These are phyloP conservation scores for Ceuthmochares aereus DNA, from an alignment of 2,113 vertebrate species.

Conservation along the genomic window DNA sequence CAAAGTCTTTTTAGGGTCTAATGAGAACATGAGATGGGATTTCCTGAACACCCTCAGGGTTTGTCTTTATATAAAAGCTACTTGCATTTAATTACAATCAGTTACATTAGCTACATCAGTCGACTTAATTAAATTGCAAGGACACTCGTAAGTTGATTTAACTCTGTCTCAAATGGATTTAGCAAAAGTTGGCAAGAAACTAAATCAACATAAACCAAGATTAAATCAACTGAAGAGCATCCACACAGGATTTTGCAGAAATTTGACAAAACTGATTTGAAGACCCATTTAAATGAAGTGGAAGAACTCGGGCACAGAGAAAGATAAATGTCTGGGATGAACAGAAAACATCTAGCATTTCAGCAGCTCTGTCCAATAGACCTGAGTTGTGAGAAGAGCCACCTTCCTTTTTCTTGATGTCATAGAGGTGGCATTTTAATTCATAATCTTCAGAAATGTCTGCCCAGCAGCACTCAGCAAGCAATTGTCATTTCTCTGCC, in stretches of 20 bases:
- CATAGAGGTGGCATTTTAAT: not conserved
- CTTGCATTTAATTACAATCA: slow-evolving; percentile 61
- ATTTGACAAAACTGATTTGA: slow-evolving; percentile 21
- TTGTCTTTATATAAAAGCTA: slow-evolving; percentile 60
- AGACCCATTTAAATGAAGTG: not conserved
- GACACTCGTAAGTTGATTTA: slow-evolving; percentile 69
- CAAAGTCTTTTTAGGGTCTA: slow-evolving; percentile 4
- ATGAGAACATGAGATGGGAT: slow-evolving; percentile 49
- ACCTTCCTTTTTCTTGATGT: not conserved
- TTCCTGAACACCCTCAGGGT: slow-evolving; percentile 45
- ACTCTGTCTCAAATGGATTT: slow-evolving; percentile 64
- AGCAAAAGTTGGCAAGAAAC: slow-evolving; percentile 51
- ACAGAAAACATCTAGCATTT: not conserved
- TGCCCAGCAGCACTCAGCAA: not conserved
- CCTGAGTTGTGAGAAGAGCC: not conserved
- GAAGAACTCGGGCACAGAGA: not conserved
- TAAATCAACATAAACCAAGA: slow-evolving; percentile 62
- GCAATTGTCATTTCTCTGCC: not conserved
- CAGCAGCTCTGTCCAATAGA: not conserved
- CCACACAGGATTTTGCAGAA: slow-evolving; percentile 29
- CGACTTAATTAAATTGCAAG: slow-evolving; percentile 69
- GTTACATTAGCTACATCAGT: slow-evolving; percentile 65
- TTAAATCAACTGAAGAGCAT: slow-evolving; percentile 60
- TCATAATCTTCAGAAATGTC: not conserved
- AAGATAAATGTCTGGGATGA: not conserved